Conservation (phyloP, 1,140 invertebrate genomes). For the Lutraria rhynchaena region DNA sequence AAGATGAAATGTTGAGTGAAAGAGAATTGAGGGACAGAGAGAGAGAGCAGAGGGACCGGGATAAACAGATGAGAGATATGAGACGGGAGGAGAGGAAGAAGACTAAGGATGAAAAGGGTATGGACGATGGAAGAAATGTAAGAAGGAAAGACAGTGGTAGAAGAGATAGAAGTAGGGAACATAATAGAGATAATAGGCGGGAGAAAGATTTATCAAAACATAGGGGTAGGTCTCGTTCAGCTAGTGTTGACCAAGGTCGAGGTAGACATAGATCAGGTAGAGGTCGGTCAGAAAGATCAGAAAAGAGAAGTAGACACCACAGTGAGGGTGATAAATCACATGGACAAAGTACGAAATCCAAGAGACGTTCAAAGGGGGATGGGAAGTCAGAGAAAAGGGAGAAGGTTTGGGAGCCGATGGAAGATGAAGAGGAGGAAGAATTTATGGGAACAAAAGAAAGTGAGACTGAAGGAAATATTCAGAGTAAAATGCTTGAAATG, state of each 20-base stretch:
- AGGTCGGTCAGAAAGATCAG: slow-evolving; percentile 28
- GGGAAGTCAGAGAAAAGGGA: slow-evolving; percentile 47
- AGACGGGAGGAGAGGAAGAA: slow-evolving; percentile 21
- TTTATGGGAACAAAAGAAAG: slow-evolving; percentile 40
- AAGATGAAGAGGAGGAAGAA: slow-evolving; percentile 60
- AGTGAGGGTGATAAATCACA: slow-evolving; percentile 32
- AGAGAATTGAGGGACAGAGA: slow-evolving; percentile 44
- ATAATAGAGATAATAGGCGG: slow-evolving; percentile 18
- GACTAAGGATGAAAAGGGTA: slow-evolving; percentile 6
- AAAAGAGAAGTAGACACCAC: slow-evolving; percentile 36
- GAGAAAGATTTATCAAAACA: slow-evolving; percentile 12
- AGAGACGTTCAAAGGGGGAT: slow-evolving; percentile 42
- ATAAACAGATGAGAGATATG: slow-evolving; percentile 25
- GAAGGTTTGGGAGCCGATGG: slow-evolving; percentile 60
- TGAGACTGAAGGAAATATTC: slow-evolving; percentile 33
- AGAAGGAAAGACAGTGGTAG: slow-evolving; percentile 1
- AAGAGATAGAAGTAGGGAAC: slow-evolving; percentile 21
- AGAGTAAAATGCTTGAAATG: slow-evolving; percentile 54
- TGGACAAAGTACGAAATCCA: slow-evolving; percentile 17
- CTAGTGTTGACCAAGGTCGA: not conserved
- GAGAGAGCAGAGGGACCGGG: slow-evolving; percentile 47
- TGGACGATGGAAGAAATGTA: not conserved
- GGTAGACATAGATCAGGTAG: slow-evolving; percentile 41
- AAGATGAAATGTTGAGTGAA: slow-evolving; percentile 33
- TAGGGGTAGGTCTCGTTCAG: slow-evolving; percentile 16